Evolutionary conservation across 2,797 vertebrate species (phyloP).

Genomic region (Meriones psammophilus): DNA sequence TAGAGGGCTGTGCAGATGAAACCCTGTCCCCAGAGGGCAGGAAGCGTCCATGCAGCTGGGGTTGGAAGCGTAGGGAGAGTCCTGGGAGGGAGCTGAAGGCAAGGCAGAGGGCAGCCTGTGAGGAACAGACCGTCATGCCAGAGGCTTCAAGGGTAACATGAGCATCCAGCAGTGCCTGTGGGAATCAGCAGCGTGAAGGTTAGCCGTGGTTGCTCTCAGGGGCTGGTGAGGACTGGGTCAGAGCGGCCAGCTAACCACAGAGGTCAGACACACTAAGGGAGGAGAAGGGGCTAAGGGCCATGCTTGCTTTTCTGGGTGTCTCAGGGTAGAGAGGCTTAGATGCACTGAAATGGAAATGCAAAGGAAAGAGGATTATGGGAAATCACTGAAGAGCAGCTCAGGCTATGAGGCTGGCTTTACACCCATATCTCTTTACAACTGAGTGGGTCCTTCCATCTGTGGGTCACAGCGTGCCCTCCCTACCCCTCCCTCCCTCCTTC

Average conservation of each 20-base stretch:
- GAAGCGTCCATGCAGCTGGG: not conserved
- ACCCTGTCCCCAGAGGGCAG: not conserved
- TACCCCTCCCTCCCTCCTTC: not conserved
- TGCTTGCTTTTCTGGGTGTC: not conserved
- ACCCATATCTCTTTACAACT: not conserved
- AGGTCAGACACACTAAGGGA: not conserved
- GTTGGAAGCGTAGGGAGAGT: not conserved
- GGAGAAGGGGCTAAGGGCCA: not conserved
- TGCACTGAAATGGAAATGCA: too few species aligned
- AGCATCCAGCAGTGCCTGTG: fast-evolving
- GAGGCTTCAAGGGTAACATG: not conserved
- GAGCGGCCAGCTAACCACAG: not conserved
- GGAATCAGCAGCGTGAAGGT: not conserved
- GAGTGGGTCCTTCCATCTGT: not conserved
- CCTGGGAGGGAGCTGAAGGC: not conserved
- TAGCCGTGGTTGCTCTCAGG: not conserved
- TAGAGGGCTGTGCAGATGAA: not conserved
- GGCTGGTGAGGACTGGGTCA: not conserved
- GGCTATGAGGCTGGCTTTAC: not conserved
- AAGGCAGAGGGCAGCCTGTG: not conserved
- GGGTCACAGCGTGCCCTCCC: not conserved
- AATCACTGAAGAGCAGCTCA: not conserved
- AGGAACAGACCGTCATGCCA: too few species aligned
- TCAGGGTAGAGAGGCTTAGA: too few species aligned
- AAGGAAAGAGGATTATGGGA: not conserved